Conservation (phyloP, 2,797 vertebrate genomes). For the Characodon lateralis region DNA sequence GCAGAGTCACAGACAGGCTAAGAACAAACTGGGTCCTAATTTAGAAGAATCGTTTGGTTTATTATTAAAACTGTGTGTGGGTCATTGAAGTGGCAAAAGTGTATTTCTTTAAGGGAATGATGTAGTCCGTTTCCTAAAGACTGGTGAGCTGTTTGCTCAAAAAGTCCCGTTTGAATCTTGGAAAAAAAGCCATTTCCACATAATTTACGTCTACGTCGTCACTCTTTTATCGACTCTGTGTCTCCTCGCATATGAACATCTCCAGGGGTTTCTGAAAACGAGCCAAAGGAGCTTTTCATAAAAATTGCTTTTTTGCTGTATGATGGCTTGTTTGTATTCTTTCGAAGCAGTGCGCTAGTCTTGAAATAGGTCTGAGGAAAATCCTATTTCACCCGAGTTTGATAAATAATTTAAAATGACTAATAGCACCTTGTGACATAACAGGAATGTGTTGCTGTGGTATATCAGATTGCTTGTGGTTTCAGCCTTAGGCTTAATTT, state of each 20-base stretch:
- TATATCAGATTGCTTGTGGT: constrained; percentile 73
- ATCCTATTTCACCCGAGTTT: constrained; percentile 72
- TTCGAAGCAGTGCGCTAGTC: constrained; percentile 35
- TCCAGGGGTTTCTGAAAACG: constrained; percentile 26
- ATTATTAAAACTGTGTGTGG: neutral
- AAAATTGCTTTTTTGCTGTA: constrained; percentile 24
- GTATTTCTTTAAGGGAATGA: constrained; percentile 7
- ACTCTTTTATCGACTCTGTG: constrained; percentile 35
- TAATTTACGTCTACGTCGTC: constrained; percentile 15
- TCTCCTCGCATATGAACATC: constrained; percentile 27
- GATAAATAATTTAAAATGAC: constrained; percentile 83
- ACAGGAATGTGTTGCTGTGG: constrained; percentile 66
- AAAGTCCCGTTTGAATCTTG: constrained; percentile 18
- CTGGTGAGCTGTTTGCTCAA: neutral
- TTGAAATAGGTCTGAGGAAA: constrained; percentile 63
- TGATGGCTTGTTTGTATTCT: constrained; percentile 46
- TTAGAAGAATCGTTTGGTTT: constrained; percentile 4
- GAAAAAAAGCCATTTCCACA: constrained; percentile 18
- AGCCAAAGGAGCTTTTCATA: constrained; percentile 37
- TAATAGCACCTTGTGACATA: constrained; percentile 76
- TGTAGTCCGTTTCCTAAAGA: constrained; percentile 2
- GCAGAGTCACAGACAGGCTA: too few relatives aligned
- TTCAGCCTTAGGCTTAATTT: constrained; percentile 78
- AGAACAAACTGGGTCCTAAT: neutral
- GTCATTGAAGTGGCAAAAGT: constrained; percentile 8